Evolutionary conservation across 2,797 vertebrate species (phyloP).

Genomic region (Avahi laniger): DNA sequence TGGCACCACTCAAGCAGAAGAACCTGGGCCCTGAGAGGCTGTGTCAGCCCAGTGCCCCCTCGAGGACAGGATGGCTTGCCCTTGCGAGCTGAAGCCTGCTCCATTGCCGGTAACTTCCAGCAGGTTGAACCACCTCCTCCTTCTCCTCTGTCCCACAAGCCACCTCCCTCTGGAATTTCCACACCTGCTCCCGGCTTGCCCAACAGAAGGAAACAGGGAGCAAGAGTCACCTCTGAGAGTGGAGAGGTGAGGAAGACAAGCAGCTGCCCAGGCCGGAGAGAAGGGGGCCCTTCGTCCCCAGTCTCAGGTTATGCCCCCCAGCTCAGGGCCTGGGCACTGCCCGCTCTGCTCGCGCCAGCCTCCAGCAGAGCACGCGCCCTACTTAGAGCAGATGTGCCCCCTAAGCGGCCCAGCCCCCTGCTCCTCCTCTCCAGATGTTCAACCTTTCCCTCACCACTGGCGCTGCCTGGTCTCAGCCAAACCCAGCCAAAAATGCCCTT

Average conservation of each 20-base stretch:
- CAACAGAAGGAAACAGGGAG: conserved; percentile 36
- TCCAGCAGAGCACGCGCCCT: conserved; percentile 80
- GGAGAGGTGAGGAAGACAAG: conserved; percentile 26
- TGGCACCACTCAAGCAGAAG: conserved; percentile 12
- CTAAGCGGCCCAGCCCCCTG: conserved; percentile 63
- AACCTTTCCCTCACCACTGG: conserved; percentile 31
- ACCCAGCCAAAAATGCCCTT: conserved; percentile 52
- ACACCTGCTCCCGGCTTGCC: conserved; percentile 67
- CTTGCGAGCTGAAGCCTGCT: conserved; percentile 70
- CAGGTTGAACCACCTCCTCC: conserved; percentile 29
- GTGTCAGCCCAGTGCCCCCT: conserved; percentile 51
- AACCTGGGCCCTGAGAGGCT: background rate
- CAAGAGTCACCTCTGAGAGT: conserved; percentile 62
- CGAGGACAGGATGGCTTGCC: conserved; percentile 61
- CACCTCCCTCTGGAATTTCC: conserved; percentile 72
- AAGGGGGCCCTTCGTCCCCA: background rate
- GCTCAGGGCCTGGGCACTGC: conserved; percentile 5
- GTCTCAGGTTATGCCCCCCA: background rate
- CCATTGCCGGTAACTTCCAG: background rate
- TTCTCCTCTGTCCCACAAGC: conserved; percentile 26
- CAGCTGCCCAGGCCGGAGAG: conserved; percentile 18
- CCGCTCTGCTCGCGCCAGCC: conserved; percentile 32
- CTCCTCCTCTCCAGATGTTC: conserved; percentile 66
- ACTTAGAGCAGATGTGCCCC: conserved; percentile 75
- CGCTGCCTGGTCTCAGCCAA: background rate